phyloP scores from a whole-genome alignment of 2,888 invertebrate genomes.

The Loripinus fragilis region DNA sequence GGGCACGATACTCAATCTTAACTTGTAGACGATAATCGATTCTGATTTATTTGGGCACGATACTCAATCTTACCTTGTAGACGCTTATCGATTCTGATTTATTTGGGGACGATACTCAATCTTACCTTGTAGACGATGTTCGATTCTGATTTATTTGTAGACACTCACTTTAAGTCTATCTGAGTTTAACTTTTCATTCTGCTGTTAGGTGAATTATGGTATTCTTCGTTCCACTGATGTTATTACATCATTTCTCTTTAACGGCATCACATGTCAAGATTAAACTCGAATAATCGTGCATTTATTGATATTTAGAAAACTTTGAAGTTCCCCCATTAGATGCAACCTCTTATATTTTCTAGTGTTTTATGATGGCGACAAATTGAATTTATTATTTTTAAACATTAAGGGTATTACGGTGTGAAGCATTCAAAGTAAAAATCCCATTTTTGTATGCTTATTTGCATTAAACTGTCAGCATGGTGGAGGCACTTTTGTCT shows the following conservation, averaged over 20 bases:
- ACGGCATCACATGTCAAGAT: not conserved
- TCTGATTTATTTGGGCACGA: too few species aligned
- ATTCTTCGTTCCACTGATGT: not conserved
- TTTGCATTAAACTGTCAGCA: not conserved
- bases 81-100: too few species aligned
- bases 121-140: too few species aligned
- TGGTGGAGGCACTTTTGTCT: too few species aligned
- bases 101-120: too few species aligned
- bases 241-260: not conserved
- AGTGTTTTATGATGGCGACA: constrained; percentile 8
- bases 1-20: too few species aligned
- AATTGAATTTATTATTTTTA: not conserved
- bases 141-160: too few species aligned
- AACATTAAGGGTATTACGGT: constrained; percentile 3
- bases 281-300: constrained; percentile 6
- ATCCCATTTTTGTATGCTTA: not conserved
- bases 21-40: too few species aligned
- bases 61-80: too few species aligned
- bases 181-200: too few species aligned
- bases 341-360: not conserved
- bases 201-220: too few species aligned
- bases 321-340: not conserved
- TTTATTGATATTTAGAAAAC: constrained; percentile 16
- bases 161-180: too few species aligned
- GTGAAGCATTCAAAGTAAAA: constrained; percentile 7